Evolutionary conservation across 2,113 vertebrate genomes (phyloP), one percentile per base, ranked within the genome.

Genomic region (Euleptes europaea): DNA sequence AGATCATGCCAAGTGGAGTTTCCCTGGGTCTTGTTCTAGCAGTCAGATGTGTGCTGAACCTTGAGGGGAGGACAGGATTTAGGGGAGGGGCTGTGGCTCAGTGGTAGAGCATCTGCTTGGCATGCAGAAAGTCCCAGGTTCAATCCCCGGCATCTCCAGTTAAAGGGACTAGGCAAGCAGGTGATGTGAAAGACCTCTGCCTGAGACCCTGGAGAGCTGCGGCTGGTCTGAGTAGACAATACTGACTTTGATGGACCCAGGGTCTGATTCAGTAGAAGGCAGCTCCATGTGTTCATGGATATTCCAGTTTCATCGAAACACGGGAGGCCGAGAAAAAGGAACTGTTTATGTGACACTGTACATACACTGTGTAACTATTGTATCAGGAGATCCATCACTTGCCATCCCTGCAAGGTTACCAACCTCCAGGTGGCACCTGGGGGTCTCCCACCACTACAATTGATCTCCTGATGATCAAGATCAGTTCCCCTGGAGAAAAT

Each of bases 301-400:
- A 19, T 19, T 63, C 35, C 44, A 38, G 14, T 35, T 66, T 66
- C 51, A 76, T 23, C 15, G n/a, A n/a, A 51, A 31, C 47, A 65
- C 15, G 1, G 8, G 14, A 49, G 33, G 33, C 42, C 19, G 88
- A 11, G 80, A 89, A 81, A 92, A 79, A 19, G 28, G 93, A 94
- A 95, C 93, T 93, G 94, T 95, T 94, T 95, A 90, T 90, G 87
- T 83, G 88, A 90, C 90, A 91, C 84, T 88, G 90, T 87, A 3
- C 19, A 84, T 57, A 88, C 89, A 92, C 1, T 8, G n/a, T 35
- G 78, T 6, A 57, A 57, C 54, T 3, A 57, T 23, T 23, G 54
- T 21, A 57, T 57, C 54, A 57, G 54, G 12, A 93, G 93, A 89
- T 17, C 57, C 71, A 0, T 89, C 88, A 75, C 86, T 90, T 89